A percentile compares a stretch with the other conserved stretches of the same genome.
Evolutionary conservation across 2,888 invertebrate genomes (phyloP).

Genomic region (Drosophila atripex): DNA sequence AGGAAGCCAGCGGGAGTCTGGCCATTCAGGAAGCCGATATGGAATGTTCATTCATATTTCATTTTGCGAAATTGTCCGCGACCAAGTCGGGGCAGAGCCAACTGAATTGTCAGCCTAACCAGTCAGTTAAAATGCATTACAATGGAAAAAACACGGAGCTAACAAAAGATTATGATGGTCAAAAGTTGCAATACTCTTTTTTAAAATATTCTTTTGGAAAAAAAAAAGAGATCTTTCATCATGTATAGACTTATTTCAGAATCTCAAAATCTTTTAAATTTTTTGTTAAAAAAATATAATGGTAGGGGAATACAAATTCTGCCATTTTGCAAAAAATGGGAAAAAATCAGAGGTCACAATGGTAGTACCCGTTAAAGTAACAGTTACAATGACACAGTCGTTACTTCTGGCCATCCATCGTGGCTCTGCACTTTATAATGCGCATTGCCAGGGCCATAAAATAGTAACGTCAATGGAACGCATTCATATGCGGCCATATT

Average conservation of each 20-base stretch:
- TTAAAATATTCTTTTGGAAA: neutral
- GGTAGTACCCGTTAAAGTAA: slow-evolving; percentile 35
- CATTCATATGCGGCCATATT: slow-evolving; percentile 57
- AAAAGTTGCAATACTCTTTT: neutral
- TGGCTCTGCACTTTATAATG: slow-evolving; percentile 11
- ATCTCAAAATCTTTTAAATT: neutral
- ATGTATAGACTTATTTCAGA: neutral
- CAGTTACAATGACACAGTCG: slow-evolving; percentile 42
- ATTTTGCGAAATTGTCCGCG: slow-evolving; percentile 75
- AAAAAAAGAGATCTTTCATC: too few species aligned
- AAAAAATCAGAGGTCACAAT: slow-evolving; percentile 31
- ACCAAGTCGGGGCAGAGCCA: slow-evolving; percentile 44
- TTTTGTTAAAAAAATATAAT: neutral
- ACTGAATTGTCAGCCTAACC: slow-evolving; percentile 46
- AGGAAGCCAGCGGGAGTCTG: slow-evolving; percentile 30
- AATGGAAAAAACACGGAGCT: slow-evolving; percentile 21
- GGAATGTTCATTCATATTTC: slow-evolving; percentile 82
- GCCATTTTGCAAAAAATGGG: slow-evolving; percentile 38
- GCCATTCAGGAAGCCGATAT: slow-evolving; percentile 81
- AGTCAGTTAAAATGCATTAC: slow-evolving; percentile 53
- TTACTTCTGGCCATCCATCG: slow-evolving; percentile 32
- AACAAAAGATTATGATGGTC: neutral
- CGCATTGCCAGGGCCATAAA: slow-evolving; percentile 60
- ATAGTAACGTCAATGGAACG: slow-evolving; percentile 75
- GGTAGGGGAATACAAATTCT: slow-evolving; percentile 14